phyloP scores from a whole-genome alignment of 2,797 vertebrate genomes.

The Dendrocincla fuliginosa region DNA sequence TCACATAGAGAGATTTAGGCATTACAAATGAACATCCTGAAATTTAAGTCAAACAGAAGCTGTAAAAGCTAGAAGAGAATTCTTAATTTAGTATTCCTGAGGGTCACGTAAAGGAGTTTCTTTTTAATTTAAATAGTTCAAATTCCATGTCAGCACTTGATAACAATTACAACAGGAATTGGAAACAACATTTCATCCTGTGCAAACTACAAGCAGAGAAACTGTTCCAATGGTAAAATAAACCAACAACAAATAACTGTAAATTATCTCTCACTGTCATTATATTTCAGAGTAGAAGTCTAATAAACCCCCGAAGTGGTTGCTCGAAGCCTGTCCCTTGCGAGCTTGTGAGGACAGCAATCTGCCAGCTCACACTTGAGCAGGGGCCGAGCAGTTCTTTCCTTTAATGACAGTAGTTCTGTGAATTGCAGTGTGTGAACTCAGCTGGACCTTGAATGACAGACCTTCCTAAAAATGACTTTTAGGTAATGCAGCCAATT shows the following conservation, averaged over 20 bases:
- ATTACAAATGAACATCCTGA: not conserved
- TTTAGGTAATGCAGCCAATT: not conserved
- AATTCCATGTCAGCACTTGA: not conserved
- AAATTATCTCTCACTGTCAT: not conserved
- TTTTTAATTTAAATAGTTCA: not conserved
- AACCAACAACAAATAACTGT: not conserved
- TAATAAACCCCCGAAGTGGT: not conserved
- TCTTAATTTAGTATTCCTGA: not conserved
- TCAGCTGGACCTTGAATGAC: not conserved
- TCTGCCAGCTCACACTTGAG: not conserved
- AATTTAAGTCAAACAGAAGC: not conserved
- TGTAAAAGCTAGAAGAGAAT: not conserved
- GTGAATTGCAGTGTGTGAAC: not conserved
- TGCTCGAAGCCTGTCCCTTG: not conserved
- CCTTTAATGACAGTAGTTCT: not conserved
- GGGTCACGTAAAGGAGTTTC: not conserved
- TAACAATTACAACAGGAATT: not conserved
- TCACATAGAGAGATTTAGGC: not conserved
- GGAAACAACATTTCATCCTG: not conserved
- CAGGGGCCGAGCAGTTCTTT: not conserved
- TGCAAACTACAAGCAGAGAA: not conserved
- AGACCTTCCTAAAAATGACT: not conserved
- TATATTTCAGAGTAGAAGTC: not conserved
- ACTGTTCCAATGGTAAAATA: not conserved
- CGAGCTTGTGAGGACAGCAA: accelerated